Conservation (phyloP, 2,888 invertebrate species). For the Cephonodes hylas region DNA sequence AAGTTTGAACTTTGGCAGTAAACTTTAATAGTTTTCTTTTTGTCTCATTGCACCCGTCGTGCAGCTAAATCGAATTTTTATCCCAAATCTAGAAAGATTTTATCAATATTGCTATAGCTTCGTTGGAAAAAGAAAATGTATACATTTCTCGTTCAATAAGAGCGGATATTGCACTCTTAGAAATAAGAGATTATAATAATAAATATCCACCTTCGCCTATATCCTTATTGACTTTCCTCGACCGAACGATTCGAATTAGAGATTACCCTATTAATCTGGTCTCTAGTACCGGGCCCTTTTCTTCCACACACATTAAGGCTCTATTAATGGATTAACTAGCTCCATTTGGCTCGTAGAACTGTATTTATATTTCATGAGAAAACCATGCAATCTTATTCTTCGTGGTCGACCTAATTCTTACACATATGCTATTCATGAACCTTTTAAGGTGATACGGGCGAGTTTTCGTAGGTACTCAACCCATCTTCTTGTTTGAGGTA, state of each 20-base stretch:
- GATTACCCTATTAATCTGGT: conserved; percentile 1
- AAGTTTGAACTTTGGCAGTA: not conserved
- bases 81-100: not conserved
- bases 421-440: conserved; percentile 15
- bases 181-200: not conserved
- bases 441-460: conserved; percentile 12
- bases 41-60: not conserved
- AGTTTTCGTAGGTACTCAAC: conserved; percentile 7
- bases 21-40: not conserved
- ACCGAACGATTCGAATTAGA: not conserved
- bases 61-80: not conserved
- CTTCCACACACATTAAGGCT: not conserved
- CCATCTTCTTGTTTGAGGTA: conserved; percentile 29
- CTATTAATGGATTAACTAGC: not conserved
- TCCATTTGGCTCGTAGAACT: not conserved
- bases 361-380: not conserved
- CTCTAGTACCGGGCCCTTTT: conserved; percentile 1
- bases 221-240: not conserved
- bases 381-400: not conserved
- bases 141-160: not conserved
- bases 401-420: conserved; percentile 5
- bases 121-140: not conserved
- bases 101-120: not conserved
- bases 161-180: not conserved
- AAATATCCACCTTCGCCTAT: not conserved